Percentiles rank a stretch among this genome's conserved stretches.
Conservation (phyloP, 2,113 vertebrate species). For the Chelonoidis abingdonii region DNA sequence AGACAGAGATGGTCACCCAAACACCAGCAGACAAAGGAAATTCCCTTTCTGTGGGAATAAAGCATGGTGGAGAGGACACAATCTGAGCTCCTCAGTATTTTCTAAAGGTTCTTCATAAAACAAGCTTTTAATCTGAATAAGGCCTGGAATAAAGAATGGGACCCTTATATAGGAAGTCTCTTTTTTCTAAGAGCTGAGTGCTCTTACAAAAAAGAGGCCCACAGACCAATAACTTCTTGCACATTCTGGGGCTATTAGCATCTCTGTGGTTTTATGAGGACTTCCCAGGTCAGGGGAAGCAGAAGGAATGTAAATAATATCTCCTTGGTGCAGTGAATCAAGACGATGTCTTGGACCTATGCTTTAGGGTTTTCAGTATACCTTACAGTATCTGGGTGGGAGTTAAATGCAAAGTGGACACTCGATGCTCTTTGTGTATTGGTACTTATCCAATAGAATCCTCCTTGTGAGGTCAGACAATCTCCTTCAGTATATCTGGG, state of each 20-base stretch:
- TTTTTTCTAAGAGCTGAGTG: not conserved
- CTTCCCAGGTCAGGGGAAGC: not conserved
- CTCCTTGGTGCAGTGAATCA: not conserved
- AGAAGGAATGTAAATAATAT: not conserved
- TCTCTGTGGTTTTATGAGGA: not conserved
- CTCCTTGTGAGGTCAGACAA: not conserved
- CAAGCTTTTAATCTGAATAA: not conserved
- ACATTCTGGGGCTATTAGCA: not conserved
- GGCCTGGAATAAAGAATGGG: not conserved
- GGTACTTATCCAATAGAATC: not conserved
- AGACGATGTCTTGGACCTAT: not conserved
- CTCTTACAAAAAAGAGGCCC: not conserved
- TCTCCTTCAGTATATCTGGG: not conserved
- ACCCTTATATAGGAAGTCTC: not conserved
- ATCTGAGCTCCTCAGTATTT: not conserved
- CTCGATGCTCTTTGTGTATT: not conserved
- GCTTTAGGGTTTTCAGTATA: not conserved
- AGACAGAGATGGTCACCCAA: not conserved
- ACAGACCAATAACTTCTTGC: not conserved
- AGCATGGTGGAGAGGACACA: not conserved
- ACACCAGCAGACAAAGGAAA: not conserved
- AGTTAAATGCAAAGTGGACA: accelerated
- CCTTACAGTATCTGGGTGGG: not conserved
- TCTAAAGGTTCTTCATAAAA: not conserved
- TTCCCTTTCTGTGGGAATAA: not conserved